Evolutionary conservation across 2,113 vertebrate genomes (phyloP).

Genomic region (Pelobates fuscus): DNA sequence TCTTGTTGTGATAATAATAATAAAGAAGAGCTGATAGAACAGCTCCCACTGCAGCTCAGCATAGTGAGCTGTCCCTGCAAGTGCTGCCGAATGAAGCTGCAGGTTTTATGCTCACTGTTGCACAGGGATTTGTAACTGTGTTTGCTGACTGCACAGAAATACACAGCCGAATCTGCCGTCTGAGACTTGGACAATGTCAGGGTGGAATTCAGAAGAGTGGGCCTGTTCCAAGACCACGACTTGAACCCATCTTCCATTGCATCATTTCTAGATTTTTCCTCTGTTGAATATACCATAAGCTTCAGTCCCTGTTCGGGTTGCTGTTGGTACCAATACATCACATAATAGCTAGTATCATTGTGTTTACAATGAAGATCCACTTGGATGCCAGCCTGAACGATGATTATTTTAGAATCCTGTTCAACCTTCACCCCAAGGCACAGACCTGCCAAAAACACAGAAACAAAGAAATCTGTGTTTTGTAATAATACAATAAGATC

Average conservation of each 20-base stretch:
- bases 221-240: neutral
- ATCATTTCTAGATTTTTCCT: neutral
- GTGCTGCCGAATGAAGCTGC: neutral
- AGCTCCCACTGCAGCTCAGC: conserved; percentile 7
- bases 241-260: conserved; percentile 11
- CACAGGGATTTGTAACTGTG: conserved; percentile 11
- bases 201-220: neutral
- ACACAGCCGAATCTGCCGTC: conserved; percentile 8
- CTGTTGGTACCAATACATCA: conserved; percentile 34
- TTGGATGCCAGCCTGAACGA: neutral
- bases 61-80: conserved; percentile 1
- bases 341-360: neutral
- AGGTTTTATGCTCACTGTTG: neutral
- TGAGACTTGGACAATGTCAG: neutral
- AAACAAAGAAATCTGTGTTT: too few relatives aligned
- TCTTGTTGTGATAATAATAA: too few relatives aligned
- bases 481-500: too few relatives aligned
- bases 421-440: neutral
- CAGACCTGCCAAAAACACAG: conserved; percentile 1
- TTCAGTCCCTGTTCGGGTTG: neutral
- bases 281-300: conserved; percentile 10
- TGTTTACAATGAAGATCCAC: neutral
- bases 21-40: neutral
- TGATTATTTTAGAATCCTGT: neutral
- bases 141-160: conserved; percentile 32